These are phyloP conservation scores for Penelope pileata DNA, from an alignment of 2,113 vertebrate species.

Conservation along the genomic window DNA sequence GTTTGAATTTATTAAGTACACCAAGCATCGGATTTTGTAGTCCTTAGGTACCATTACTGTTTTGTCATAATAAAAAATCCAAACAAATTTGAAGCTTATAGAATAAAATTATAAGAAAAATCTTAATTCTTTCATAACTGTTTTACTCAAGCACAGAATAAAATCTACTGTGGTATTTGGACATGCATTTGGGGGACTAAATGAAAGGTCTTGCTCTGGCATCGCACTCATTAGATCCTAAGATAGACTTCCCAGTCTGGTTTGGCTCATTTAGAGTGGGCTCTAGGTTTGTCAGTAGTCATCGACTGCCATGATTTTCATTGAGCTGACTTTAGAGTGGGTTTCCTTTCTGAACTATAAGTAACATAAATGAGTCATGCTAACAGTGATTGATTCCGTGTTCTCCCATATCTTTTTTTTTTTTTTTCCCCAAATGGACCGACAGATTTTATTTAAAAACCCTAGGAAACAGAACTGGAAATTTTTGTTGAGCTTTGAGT, in stretches of 20 bases:
- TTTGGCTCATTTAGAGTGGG: neutral
- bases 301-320: neutral
- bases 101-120: neutral
- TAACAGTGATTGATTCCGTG: neutral
- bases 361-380: neutral
- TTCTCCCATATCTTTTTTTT: neutral
- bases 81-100: neutral
- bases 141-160: neutral
- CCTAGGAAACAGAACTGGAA: neutral
- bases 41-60: neutral
- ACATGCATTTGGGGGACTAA: neutral
- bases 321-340: neutral
- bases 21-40: neutral
- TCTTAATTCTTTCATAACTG: neutral
- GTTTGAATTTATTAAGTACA: neutral
- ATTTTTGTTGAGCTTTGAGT: neutral
- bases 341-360: neutral
- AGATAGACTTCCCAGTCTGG: neutral
- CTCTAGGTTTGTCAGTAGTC: neutral
- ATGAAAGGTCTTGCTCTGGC: neutral
- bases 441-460: neutral
- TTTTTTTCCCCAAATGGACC: neutral
- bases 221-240: fast-evolving
- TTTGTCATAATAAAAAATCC: neutral
- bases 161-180: neutral